Base-by-base conservation (phyloP, 2,113 vertebrate genomes). In the Labrus mixtus region DNA sequence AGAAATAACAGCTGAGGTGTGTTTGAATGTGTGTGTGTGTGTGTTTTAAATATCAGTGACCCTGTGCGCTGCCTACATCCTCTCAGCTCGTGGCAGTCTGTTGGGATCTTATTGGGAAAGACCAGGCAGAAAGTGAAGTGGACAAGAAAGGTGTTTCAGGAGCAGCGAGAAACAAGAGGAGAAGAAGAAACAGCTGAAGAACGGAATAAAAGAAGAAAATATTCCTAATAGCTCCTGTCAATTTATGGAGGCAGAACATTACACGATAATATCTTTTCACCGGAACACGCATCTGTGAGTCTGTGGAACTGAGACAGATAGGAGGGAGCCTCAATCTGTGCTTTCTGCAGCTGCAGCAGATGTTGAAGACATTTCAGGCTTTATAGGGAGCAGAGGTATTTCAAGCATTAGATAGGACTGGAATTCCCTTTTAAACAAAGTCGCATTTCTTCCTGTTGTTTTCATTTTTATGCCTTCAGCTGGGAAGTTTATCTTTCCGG, bases 281-380 rank as follows among this genome's bases (percentile, higher is more conserved):
- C 65, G 79, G 76, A 75, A 69, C 69, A 79, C 67, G 63, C 76
- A 61, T 58, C 76, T 65, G 63, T 68, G 84, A 84, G 70, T 78
- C 33, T 65, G 20, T 70, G 85, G 85, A 76, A 76, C 60, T 36
- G 12, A 72, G 62, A 71, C 68, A 37, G 60, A 78, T 83, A 68
- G 79, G 62, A 68, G 46, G 16, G 55, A 48, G 64, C 67, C 79
- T 73, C 66, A 57, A 2, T 76, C 79, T 69, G 81, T 36, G 54
- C 65, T 76, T 55, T 74, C 64, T 51, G 36, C 72, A 78, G 70
- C 84, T 68, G 68, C 70, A 75, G 83, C 87, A 86, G 84, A 91
- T 86, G 83, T 87, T 87, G 89, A 73, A 81, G 84, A 80, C 85
- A 79, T 91, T 74, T 55, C 43, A 62, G 78, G 62, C 78, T 86